These are phyloP conservation scores for Esperia sulphurella DNA, from an alignment of 2,888 invertebrate species.

Conservation along the genomic window DNA sequence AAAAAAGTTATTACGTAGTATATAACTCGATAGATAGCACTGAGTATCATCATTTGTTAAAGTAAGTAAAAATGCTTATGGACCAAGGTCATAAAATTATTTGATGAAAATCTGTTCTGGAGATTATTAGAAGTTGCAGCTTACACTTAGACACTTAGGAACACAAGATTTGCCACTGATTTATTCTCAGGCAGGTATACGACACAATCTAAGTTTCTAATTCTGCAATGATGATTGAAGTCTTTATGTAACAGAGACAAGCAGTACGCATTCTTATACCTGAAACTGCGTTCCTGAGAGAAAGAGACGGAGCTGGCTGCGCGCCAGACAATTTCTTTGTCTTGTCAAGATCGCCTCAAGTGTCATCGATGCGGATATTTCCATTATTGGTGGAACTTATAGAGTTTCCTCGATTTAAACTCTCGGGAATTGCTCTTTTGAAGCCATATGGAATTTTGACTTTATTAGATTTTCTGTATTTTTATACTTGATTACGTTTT, in stretches of 20 bases:
- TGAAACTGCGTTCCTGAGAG: conserved; percentile 24
- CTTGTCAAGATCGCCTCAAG: conserved; percentile 55
- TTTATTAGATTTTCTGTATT: no score
- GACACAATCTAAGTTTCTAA: not conserved
- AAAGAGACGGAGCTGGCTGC: conserved; percentile 35
- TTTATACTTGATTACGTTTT: no score
- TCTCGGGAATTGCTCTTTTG: conserved; percentile 13
- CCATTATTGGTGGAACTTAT: conserved; percentile 43
- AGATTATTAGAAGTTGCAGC: no score
- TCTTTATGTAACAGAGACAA: not conserved
- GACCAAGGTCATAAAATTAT: not conserved
- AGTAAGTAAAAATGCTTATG: no score
- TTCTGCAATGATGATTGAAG: not conserved
- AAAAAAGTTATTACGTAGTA: no score
- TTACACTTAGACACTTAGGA: no score
- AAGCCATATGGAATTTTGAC: not conserved
- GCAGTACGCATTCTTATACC: conserved; percentile 27
- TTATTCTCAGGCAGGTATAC: not conserved
- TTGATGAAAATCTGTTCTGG: no score
- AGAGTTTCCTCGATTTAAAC: conserved; percentile 29
- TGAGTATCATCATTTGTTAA: no score
- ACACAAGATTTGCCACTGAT: no score
- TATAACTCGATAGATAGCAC: no score
- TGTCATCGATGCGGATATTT: conserved; percentile 58
- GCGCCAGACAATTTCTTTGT: conserved; percentile 68